Evolutionary conservation across 2,797 vertebrate genomes (phyloP).

Genomic region (Lepus townsendii): DNA sequence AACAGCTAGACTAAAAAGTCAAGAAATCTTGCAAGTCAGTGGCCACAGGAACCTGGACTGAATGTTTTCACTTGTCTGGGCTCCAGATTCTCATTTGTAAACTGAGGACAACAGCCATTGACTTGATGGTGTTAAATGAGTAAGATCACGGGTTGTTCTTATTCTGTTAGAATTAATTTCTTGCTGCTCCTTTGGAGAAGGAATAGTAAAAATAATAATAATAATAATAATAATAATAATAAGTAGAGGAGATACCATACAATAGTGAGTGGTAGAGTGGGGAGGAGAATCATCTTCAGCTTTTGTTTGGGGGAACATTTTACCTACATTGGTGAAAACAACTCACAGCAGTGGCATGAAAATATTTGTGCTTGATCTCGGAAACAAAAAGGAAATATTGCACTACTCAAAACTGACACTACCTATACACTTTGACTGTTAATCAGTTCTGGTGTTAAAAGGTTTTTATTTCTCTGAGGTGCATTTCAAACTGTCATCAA

Average conservation of each 20-base stretch:
- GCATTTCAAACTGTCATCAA: slow-evolving; percentile 52
- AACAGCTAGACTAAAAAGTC: neutral
- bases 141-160: slow-evolving; percentile 47
- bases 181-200: slow-evolving; percentile 27
- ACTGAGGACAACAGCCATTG: neutral
- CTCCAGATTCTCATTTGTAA: neutral
- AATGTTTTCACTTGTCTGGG: neutral
- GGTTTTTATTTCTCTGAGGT: slow-evolving; percentile 50
- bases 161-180: slow-evolving; percentile 15
- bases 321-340: slow-evolving; percentile 28
- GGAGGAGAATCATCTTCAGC: neutral
- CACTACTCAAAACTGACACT: neutral
- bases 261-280: neutral
- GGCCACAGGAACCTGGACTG: neutral
- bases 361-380: neutral
- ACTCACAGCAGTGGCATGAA: neutral
- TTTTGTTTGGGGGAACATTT: neutral
- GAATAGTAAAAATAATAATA: slow-evolving; percentile 36
- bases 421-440: slow-evolving; percentile 47
- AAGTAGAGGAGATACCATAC: neutral
- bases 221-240: neutral
- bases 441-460: slow-evolving; percentile 38
- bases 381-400: slow-evolving; percentile 57
- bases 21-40: neutral
- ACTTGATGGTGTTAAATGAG: slow-evolving; percentile 28